Evolutionary conservation across 2,888 invertebrate species (phyloP), one percentile per base, ranked within the genome.

Genomic region (Mesoligia furuncula): DNA sequence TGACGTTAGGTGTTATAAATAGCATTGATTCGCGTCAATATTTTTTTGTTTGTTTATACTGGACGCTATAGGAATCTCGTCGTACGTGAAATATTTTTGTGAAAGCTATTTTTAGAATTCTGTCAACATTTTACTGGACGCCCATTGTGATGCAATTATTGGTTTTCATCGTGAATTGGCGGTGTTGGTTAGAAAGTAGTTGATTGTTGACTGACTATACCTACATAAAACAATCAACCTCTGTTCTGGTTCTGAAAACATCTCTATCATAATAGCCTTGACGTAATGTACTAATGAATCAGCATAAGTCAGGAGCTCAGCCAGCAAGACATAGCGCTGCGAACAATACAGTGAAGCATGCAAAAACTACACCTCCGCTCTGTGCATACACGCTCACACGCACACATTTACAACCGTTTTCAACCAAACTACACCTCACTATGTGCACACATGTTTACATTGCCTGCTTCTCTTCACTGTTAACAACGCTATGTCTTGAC

Each of bases 1-100:
- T 89, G 87, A 86, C 85, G 80, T 78, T 75, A 73, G 54, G 66
- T 45, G 65, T 80, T 86, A 85, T 81, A 89, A 88, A 89, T 88
- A 89, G 61, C 69, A 83, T 81, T 75, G 73, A 73, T 73, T 85
- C 72, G 77, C 85, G 84, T 86, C 85, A 88, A 87, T 86, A 80
- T 75, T 85, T 80, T 85, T 79, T 83, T 77, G 71, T 81, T 77
- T 75, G 74, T 78, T 76, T 75, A 78, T 71, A 66, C 36, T 71
- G 61, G 42, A 64, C 17, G 62, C 20, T 61, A 42, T 73, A 80
- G 3, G 5, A 68, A 65, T 73, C 81, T 45, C 85, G 54, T 87
- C 75, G 67, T 65, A 66, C 64, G 20, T 65, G 13, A 6, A 57
- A 24, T 71, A 67, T 84, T 61, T 39, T 45, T 36, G 65, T 42